These are phyloP conservation scores for Ceyx erithaca DNA, from an alignment of 2,797 vertebrate species.

Conservation along the genomic window DNA sequence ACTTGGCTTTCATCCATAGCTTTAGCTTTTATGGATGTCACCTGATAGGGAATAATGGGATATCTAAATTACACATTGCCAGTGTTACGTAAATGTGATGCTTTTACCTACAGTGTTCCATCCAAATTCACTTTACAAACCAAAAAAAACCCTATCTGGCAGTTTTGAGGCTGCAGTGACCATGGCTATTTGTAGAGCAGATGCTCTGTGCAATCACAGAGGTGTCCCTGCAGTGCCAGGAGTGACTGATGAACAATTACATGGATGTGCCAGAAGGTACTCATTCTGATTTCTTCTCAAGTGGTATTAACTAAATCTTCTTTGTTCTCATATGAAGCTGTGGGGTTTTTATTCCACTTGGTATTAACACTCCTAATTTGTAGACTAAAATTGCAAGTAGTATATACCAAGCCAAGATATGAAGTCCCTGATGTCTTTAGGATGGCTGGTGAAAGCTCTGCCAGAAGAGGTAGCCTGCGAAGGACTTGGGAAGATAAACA, in stretches of 20 bases:
- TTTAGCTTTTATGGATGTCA: not conserved
- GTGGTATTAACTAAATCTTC: not conserved
- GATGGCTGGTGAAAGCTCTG: not conserved
- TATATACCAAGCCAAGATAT: not conserved
- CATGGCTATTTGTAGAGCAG: not conserved
- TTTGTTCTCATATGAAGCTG: not conserved
- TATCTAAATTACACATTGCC: not conserved
- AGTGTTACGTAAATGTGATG: not conserved
- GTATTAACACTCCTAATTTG: not conserved
- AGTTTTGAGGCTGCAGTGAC: not conserved
- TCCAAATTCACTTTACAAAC: conserved; percentile 5
- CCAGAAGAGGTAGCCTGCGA: not conserved
- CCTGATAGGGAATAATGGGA: not conserved
- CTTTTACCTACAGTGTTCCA: not conserved
- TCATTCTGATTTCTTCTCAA: not conserved
- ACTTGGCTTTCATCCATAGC: not conserved
- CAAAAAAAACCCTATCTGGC: not conserved
- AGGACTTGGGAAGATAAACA: not conserved
- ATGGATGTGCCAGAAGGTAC: not conserved
- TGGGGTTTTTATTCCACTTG: not conserved
- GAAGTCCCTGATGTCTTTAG: not conserved
- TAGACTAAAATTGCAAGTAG: not conserved
- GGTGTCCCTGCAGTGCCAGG: not conserved
- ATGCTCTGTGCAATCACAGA: not conserved
- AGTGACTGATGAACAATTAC: not conserved